phyloP scores from a whole-genome alignment of 2,888 invertebrate genomes.

The Chrysolina haemoptera region DNA sequence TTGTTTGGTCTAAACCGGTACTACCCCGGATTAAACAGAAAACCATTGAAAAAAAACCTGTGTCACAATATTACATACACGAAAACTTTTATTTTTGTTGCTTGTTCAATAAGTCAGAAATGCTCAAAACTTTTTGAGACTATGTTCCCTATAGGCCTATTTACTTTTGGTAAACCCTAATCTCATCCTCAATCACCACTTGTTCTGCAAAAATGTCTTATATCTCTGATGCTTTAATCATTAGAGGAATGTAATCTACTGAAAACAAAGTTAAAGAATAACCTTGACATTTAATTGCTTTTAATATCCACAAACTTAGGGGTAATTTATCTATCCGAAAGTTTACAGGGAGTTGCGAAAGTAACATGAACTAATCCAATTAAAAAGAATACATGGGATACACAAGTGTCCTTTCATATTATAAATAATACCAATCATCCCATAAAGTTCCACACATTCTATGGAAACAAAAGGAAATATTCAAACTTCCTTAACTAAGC shows the following conservation, averaged over 20 bases:
- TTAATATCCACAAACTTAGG: no score
- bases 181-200: neutral
- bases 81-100: no score
- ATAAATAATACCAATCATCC: neutral
- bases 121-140: neutral
- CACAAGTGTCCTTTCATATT: neutral
- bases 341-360: no score
- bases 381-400: neutral
- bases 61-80: no score
- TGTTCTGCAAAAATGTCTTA: slow-evolving; percentile 2
- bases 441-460: no score
- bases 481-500: neutral
- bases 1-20: no score
- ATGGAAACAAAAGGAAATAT: neutral
- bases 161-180: neutral
- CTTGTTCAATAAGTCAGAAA: neutral
- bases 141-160: slow-evolving; percentile 6
- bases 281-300: no score
- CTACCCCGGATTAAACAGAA: no score
- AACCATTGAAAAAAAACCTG: no score
- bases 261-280: neutral
- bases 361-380: neutral
- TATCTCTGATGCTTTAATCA: neutral
- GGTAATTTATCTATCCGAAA: no score
- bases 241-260: neutral